phyloP scores from a whole-genome alignment of 2,888 invertebrate genomes.

The Amorpha juglandis region DNA sequence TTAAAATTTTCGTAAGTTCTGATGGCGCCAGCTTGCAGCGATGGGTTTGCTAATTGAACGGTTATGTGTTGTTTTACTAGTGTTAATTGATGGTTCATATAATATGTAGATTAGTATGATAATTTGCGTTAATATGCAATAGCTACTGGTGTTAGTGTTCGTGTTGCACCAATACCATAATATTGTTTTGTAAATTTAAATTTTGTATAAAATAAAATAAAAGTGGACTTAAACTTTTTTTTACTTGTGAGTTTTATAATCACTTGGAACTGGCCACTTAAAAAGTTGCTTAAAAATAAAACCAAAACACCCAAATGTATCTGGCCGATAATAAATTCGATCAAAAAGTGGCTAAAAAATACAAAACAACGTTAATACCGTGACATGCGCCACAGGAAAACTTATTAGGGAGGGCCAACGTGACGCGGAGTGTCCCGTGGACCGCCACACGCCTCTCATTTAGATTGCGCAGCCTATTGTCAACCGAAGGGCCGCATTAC shows the following conservation, averaged over 20 bases:
- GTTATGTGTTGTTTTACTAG: slow-evolving; percentile 19
- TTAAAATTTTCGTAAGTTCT: slow-evolving; percentile 5
- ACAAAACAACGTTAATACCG: slow-evolving; percentile 9
- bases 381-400: slow-evolving; percentile 21
- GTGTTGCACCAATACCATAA: background rate
- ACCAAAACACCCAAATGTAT: background rate
- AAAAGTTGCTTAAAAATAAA: background rate
- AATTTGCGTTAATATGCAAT: slow-evolving; percentile 3
- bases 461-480: slow-evolving; percentile 47
- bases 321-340: background rate
- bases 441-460: slow-evolving; percentile 46
- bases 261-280: background rate
- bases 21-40: no score
- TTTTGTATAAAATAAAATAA: no score
- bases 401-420: slow-evolving; percentile 44
- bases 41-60: slow-evolving; percentile 16
- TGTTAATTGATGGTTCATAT: background rate
- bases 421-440: slow-evolving; percentile 36
- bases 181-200: no score
- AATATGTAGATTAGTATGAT: slow-evolving; percentile 14
- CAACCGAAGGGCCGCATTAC: slow-evolving; percentile 37
- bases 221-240: no score
- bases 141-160: background rate
- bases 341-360: background rate
- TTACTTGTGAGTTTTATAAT: no score